Evolutionary conservation across 1,140 invertebrate genomes (phyloP).

Genomic region (Ips typographus): DNA sequence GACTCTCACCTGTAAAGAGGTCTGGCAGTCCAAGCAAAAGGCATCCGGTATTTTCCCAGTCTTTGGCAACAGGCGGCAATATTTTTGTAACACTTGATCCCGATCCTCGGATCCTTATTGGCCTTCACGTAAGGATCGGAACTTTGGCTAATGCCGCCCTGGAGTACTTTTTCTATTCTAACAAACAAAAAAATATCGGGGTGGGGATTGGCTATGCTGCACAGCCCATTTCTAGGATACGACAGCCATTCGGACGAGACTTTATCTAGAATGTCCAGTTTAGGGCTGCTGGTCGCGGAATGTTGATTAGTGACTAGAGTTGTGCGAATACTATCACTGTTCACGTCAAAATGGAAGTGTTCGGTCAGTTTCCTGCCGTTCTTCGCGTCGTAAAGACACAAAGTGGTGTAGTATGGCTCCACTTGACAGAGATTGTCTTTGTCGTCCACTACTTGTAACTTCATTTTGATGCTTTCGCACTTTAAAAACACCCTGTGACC

Average conservation of each 20-base stretch:
- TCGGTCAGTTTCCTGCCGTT: conserved; percentile 86
- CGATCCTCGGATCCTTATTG: conserved; percentile 74
- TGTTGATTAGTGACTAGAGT: conserved; percentile 34
- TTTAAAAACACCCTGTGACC: conserved; percentile 79
- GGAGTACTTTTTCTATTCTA: conserved; percentile 87
- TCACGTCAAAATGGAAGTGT: conserved; percentile 91
- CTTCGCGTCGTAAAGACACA: conserved; percentile 85
- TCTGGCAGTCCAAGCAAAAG: conserved; percentile 91
- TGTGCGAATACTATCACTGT: conserved; percentile 62
- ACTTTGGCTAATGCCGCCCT: conserved; percentile 85
- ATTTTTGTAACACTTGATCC: conserved; percentile 79
- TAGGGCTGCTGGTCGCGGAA: conserved; percentile 12
- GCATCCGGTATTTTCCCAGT: conserved; percentile 90
- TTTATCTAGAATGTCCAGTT: conserved; percentile 56
- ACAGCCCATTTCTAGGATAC: conserved; percentile 71
- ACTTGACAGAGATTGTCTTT: conserved; percentile 80
- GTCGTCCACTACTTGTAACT: conserved; percentile 79
- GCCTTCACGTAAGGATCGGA: conserved; percentile 83
- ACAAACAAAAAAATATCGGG: conserved; percentile 87
- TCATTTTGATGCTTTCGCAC: conserved; percentile 78
- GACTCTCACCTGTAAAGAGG: conserved; percentile 68
- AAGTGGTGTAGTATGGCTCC: conserved; percentile 87
- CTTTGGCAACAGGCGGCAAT: conserved; percentile 78
- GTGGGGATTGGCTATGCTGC: conserved; percentile 81
- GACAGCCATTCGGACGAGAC: conserved; percentile 67